phyloP scores from a whole-genome alignment of 2,888 invertebrate species.

The Drosophila algonquin region DNA sequence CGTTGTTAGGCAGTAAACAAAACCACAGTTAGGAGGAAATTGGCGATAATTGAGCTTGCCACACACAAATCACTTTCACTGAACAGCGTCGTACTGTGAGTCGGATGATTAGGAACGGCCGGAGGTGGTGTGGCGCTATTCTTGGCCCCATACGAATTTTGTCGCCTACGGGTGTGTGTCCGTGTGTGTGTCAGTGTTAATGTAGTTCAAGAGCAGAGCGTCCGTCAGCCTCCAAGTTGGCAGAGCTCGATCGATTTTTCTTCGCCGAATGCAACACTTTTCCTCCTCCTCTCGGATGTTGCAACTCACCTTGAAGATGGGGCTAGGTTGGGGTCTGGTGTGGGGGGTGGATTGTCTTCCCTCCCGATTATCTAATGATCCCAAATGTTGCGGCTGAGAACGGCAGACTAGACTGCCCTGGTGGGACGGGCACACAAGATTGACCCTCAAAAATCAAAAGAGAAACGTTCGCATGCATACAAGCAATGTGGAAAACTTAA shows the following conservation, averaged over 20 bases:
- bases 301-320: conserved; percentile 27
- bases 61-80: conserved; percentile 49
- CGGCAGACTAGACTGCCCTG: not conserved
- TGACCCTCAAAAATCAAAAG: conserved; percentile 14
- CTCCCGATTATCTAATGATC: conserved; percentile 38
- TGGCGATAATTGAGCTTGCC: conserved; percentile 41
- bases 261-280: conserved; percentile 19
- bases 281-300: not conserved
- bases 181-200: too few species aligned
- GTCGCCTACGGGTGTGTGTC: conserved; percentile 11
- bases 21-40: conserved; percentile 36
- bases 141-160: conserved; percentile 14
- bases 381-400: not conserved
- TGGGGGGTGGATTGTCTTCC: not conserved
- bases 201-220: conserved; percentile 36
- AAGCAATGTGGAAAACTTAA: not conserved
- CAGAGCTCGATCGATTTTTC: conserved; percentile 39
- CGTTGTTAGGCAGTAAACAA: conserved; percentile 20
- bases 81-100: not conserved
- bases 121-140: not conserved
- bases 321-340: not conserved
- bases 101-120: too few species aligned
- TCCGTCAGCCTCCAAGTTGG: conserved; percentile 1
- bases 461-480: conserved; percentile 25
- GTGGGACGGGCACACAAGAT: not conserved